A percentile compares a stretch with the other conserved stretches of the same genome.
Evolutionary conservation across 2,797 vertebrate species (phyloP).

Genomic region (Glossophaga mutica): DNA sequence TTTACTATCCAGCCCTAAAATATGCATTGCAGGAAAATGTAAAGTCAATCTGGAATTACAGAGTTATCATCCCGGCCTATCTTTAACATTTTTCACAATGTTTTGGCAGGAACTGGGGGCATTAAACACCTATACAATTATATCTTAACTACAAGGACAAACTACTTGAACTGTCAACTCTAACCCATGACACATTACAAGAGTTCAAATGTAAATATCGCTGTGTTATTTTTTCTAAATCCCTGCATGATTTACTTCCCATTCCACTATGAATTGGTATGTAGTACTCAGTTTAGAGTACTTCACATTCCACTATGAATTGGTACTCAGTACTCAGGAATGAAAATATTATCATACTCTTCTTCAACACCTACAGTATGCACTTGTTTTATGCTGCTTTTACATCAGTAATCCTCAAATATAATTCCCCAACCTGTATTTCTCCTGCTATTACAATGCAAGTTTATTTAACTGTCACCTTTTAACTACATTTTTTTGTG

Average conservation of each 20-base stretch:
- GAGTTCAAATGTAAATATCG: slow-evolving; percentile 58
- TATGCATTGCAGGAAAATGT: background rate
- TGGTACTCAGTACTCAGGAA: background rate
- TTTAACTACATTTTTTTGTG: background rate
- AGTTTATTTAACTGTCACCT: background rate
- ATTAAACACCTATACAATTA: slow-evolving; percentile 25
- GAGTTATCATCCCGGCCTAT: background rate
- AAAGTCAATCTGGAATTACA: background rate
- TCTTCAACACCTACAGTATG: background rate
- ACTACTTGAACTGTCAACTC: slow-evolving; percentile 8
- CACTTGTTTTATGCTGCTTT: background rate
- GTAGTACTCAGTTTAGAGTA: background rate
- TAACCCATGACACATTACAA: slow-evolving; percentile 34
- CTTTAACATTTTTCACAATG: slow-evolving; percentile 30
- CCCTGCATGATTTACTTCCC: background rate
- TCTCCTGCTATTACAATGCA: background rate
- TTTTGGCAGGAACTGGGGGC: background rate
- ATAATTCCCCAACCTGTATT: background rate
- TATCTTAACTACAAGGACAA: slow-evolving; percentile 26
- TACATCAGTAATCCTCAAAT: background rate
- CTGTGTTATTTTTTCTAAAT: slow-evolving; percentile 25
- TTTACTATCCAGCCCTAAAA: background rate
- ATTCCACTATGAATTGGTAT: background rate
- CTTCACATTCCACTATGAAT: background rate
- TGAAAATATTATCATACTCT: background rate